phyloP scores from a whole-genome alignment of 2,888 invertebrate species.

The Agrochola lota region DNA sequence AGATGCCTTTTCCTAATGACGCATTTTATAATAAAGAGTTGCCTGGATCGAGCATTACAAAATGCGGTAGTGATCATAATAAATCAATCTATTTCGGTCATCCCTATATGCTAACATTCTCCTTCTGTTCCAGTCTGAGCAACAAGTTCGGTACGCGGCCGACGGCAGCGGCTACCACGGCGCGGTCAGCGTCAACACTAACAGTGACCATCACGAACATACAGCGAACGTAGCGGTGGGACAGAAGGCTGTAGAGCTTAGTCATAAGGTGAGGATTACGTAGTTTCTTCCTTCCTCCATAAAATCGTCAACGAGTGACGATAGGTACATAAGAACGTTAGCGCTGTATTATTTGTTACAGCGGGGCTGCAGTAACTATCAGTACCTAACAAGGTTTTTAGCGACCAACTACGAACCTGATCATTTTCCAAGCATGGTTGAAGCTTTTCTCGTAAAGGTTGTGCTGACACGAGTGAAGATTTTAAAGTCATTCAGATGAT shows the following conservation, averaged over 20 bases:
- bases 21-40: not conserved
- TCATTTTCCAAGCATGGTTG: not conserved
- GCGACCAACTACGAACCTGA: not conserved
- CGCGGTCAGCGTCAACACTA: slow-evolving; percentile 89
- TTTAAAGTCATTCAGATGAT: not conserved
- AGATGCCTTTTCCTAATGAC: no score
- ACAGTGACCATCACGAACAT: slow-evolving; percentile 86
- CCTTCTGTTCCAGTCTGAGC: slow-evolving; percentile 77
- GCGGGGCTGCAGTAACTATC: not conserved
- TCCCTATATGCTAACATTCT: not conserved
- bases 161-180: slow-evolving; percentile 92
- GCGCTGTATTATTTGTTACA: not conserved
- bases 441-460: not conserved
- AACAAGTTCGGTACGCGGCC: slow-evolving; percentile 91
- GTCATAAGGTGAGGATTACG: slow-evolving; percentile 67
- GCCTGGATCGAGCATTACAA: not conserved
- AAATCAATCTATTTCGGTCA: not conserved
- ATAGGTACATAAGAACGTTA: not conserved
- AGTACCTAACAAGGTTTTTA: not conserved
- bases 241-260: slow-evolving; percentile 89
- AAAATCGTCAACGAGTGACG: not conserved
- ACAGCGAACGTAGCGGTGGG: slow-evolving; percentile 90
- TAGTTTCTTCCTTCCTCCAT: not conserved
- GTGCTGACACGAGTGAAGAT: no score
- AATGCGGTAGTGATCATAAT: not conserved